Percentiles rank a stretch among this genome's conserved stretches.
phyloP scores from a whole-genome alignment of 2,113 vertebrate genomes.

The Antechinus flavipes region DNA sequence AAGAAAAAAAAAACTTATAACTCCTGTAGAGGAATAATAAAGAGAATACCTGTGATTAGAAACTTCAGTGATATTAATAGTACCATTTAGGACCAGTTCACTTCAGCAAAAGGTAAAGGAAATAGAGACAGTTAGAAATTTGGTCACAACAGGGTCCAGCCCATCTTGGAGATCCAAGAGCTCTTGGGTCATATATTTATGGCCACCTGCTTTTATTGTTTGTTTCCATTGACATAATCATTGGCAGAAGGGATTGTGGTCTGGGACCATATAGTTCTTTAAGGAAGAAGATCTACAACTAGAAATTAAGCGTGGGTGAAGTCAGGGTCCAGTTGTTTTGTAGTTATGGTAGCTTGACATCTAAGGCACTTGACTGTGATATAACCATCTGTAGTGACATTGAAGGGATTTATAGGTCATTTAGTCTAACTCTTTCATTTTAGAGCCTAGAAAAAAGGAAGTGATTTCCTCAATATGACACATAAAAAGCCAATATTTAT shows the following conservation, averaged over 20 bases:
- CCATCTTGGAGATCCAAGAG: neutral
- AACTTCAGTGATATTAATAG: neutral
- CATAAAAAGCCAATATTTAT: neutral
- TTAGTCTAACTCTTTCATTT: neutral
- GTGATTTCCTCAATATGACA: neutral
- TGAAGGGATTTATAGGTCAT: neutral
- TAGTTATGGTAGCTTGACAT: neutral
- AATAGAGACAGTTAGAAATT: neutral
- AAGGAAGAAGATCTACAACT: neutral
- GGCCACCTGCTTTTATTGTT: neutral
- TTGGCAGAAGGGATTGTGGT: neutral
- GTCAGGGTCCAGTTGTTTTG: neutral
- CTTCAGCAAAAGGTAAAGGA: neutral
- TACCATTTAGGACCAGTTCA: neutral
- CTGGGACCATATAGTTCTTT: neutral
- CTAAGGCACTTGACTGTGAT: neutral
- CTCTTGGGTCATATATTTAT: neutral
- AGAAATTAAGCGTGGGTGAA: neutral
- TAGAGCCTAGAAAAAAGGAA: neutral
- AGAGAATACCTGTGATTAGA: neutral
- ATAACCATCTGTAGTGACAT: neutral
- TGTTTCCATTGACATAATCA: neutral
- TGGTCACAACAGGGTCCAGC: neutral
- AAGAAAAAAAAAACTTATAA: neutral
- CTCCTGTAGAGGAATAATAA: neutral